Percentiles rank a stretch among this genome's conserved stretches.
Conservation (phyloP, 2,113 vertebrate species). For the human (Homo sapiens) region GRCh38 chr1:170549001-170549500, state of each 20-base stretch:
- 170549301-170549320: constrained; percentile 60
- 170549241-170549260: neutral
- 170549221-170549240: constrained; percentile 32
- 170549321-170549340: constrained; percentile 63
- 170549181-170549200: constrained; percentile 61
- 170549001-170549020: constrained; percentile 16
- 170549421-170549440: constrained; percentile 3
- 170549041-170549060: neutral
- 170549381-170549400: constrained; percentile 69
- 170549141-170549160: constrained; percentile 20
- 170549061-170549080: neutral
- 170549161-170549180: constrained; percentile 62
- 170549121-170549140: constrained; percentile 52
- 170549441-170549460: constrained; percentile 40
- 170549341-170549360: constrained; percentile 2
- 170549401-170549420: constrained; percentile 57
- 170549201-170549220: neutral
- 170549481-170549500: constrained; percentile 46
- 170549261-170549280: neutral
- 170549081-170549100: constrained; percentile 1
- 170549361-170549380: constrained; percentile 32
- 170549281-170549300: neutral
- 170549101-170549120: constrained; percentile 44
- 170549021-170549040: neutral
- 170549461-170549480: constrained; percentile 56